Evolutionary conservation across 2,797 vertebrate genomes (phyloP).

Genomic region (Sorex maritimensis): DNA sequence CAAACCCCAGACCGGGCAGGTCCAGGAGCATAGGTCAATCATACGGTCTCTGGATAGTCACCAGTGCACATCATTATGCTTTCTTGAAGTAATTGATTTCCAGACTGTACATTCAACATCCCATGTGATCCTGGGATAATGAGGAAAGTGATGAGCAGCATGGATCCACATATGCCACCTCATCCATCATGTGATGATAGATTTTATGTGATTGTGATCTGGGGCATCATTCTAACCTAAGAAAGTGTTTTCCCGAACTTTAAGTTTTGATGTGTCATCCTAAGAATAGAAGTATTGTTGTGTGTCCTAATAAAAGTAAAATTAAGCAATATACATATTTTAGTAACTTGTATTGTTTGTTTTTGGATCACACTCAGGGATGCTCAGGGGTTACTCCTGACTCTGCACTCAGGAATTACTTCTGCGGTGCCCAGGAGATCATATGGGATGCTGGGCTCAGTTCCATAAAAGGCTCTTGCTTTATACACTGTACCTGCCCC

Average conservation of each 20-base stretch:
- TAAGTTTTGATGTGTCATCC: accelerated
- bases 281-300: accelerated
- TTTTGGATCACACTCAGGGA: too few relatives aligned
- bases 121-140: accelerated
- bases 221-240: too few relatives aligned
- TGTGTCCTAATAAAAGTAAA: not conserved
- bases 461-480: too few relatives aligned
- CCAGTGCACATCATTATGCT: too few relatives aligned
- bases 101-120: accelerated
- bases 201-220: not conserved
- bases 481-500: too few relatives aligned
- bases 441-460: too few relatives aligned
- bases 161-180: accelerated
- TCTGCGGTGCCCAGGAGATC: too few relatives aligned
- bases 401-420: too few relatives aligned
- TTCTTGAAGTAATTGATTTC: not conserved
- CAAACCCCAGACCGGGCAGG: accelerated
- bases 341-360: too few relatives aligned
- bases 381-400: too few relatives aligned
- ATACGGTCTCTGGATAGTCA: too few relatives aligned
- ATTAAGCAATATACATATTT: not conserved
- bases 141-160: not conserved
- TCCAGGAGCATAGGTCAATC: not conserved
- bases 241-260: not conserved
- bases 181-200: not conserved